phyloP scores from a whole-genome alignment of 2,888 invertebrate species.

The Myopa testacea region DNA sequence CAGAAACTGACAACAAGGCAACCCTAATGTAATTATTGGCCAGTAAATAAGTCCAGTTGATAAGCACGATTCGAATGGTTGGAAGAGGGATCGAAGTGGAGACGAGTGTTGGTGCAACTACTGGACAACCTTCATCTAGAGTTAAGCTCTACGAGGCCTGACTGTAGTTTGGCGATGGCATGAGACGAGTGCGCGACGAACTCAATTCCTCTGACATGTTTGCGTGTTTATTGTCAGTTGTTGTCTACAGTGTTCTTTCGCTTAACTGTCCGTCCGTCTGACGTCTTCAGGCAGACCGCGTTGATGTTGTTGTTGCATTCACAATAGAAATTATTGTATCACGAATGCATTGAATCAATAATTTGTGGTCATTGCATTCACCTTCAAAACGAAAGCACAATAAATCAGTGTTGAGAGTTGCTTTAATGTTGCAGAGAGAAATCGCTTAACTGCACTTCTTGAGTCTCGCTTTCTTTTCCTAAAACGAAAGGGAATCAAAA shows the following conservation, averaged over 20 bases:
- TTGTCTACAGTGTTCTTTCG: neutral
- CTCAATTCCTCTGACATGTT: slow-evolving; percentile 29
- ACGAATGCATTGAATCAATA: too few relatives aligned
- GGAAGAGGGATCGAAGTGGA: neutral
- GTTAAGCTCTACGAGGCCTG: neutral
- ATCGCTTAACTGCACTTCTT: too few relatives aligned
- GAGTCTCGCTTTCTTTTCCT: too few relatives aligned
- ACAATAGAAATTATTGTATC: too few relatives aligned
- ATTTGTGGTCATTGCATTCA: too few relatives aligned
- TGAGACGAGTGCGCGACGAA: slow-evolving; percentile 11
- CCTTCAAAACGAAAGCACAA: too few relatives aligned
- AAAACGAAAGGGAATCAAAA: neutral
- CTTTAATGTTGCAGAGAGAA: neutral
- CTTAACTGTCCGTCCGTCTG: neutral
- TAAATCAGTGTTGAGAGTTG: too few relatives aligned
- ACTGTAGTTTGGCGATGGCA: neutral
- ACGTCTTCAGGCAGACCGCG: neutral
- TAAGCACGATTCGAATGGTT: neutral
- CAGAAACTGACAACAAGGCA: neutral
- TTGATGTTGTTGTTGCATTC: neutral
- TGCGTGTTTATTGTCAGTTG: slow-evolving; percentile 30
- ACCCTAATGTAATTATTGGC: slow-evolving; percentile 12
- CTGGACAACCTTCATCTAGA: neutral
- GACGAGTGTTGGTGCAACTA: neutral
- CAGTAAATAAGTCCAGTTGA: slow-evolving; percentile 7